Conservation (phyloP, 2,888 invertebrate genomes). For the Hydrotaea cyrtoneurina region DNA sequence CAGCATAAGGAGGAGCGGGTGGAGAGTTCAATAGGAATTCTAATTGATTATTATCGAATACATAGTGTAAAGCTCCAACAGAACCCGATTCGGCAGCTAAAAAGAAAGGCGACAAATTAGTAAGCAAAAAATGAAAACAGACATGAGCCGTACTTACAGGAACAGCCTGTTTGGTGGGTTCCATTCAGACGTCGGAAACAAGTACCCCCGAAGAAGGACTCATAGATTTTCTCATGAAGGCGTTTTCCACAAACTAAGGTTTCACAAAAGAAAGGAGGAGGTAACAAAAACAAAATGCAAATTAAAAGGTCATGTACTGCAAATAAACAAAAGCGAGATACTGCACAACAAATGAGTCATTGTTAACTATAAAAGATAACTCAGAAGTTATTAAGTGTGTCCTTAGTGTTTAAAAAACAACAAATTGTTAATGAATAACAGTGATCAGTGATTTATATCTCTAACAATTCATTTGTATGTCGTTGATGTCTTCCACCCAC, state of each 20-base stretch:
- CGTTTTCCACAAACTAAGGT: constrained; percentile 78
- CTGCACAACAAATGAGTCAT: constrained; percentile 45
- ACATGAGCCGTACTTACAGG: constrained; percentile 85
- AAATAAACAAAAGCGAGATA: constrained; percentile 32
- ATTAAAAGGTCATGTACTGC: not conserved
- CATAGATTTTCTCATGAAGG: constrained; percentile 91
- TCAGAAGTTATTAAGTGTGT: not conserved
- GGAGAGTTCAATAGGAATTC: constrained; percentile 87
- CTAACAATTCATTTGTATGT: not conserved
- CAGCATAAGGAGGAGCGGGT: constrained; percentile 90
- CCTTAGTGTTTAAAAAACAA: not conserved
- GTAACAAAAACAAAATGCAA: no score
- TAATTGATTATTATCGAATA: constrained; percentile 85
- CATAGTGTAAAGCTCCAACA: constrained; percentile 91
- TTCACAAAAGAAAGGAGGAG: no score
- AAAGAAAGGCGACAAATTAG: not conserved
- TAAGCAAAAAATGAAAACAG: not conserved
- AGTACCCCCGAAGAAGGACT: constrained; percentile 86
- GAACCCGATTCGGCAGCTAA: constrained; percentile 85
- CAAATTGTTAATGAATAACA: no score
- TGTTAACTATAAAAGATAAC: not conserved
- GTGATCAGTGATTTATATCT: no score
- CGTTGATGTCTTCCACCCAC: constrained; percentile 53
- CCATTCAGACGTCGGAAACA: constrained; percentile 96
- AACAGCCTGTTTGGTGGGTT: constrained; percentile 97